Evolutionary conservation across 2,888 invertebrate species (phyloP), one percentile per base, ranked within the genome.

Genomic region (Neoascia interrupta): DNA sequence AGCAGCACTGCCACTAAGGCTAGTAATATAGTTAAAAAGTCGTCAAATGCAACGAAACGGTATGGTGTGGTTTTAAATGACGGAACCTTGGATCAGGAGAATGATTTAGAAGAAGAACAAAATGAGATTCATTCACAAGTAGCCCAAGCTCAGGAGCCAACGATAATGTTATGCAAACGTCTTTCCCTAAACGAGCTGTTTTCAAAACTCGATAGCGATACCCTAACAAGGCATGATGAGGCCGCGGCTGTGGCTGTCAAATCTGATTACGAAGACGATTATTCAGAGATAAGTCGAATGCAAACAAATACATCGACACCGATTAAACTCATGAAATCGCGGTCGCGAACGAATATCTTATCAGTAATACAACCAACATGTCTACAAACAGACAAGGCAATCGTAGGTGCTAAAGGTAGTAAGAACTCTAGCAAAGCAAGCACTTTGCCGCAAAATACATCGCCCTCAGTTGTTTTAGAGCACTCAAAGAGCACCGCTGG

Each of bases 391-490:
- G 82, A 82, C 3, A 82, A 64, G 11, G 82, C 82, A 16, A 82
- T 81, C 10, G 56, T 72, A 41, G 73, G 68, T 39, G 60, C 49
- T 81, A 81, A 72, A 83, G 89, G 82, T 87, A 16, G 90, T 89
- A 82, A 68, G 37, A 81, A 86, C 53, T 85, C 86, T 79, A 91
- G 91, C 82, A 92, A 92, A 86, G 91, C 92, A 1, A 92, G 91
- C 88, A 92, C 92, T 0, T 86, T 92, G 69, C 92, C 92, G 43
- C 92, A 92, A 87, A 92, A 91, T 87, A 87, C 92, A 75, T 87
- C 88, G 45, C 86, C 88, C 31, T 85, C 87, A 82, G 83, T 86
- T 72, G 85, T 81, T 56, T 49, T 87, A 70, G 84, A 84, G 68
- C 86, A 86, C 74, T 69, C 51, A 31, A 45, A n/a, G 10, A 31